phyloP scores from a whole-genome alignment of 2,888 invertebrate genomes.

The Drosophila differens region DNA sequence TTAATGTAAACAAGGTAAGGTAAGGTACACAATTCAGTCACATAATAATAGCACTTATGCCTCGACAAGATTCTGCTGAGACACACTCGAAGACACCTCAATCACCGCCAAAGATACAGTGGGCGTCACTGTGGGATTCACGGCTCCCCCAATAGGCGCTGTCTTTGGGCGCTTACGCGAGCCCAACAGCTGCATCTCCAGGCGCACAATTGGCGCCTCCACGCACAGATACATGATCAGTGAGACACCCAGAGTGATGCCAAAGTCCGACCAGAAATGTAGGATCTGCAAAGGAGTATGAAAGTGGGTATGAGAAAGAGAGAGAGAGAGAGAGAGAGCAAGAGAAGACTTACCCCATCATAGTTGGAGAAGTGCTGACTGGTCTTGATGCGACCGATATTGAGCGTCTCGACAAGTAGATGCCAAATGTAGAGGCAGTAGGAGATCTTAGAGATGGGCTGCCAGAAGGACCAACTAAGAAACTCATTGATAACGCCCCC shows the following conservation, averaged over 20 bases:
- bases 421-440: conserved; percentile 82
- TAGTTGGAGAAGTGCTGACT: conserved; percentile 77
- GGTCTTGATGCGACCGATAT: conserved; percentile 60
- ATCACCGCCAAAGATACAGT: conserved; percentile 47
- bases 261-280: conserved; percentile 81
- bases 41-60: conserved; percentile 11
- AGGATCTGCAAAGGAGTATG: conserved; percentile 49
- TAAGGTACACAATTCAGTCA: background rate
- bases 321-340: background rate
- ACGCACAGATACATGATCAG: conserved; percentile 47
- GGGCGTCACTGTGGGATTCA: conserved; percentile 21
- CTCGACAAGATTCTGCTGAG: conserved; percentile 54
- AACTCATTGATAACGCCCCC: conserved; percentile 76
- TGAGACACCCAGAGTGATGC: conserved; percentile 66
- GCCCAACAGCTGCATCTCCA: conserved; percentile 45
- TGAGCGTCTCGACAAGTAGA: conserved; percentile 65
- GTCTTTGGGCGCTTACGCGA: conserved; percentile 4
- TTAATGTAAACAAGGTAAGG: background rate
- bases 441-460: conserved; percentile 78
- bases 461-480: conserved; percentile 80
- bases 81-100: conserved; percentile 35
- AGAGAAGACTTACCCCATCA: conserved; percentile 62
- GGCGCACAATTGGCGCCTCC: conserved; percentile 47
- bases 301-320: background rate
- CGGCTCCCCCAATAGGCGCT: background rate